Base-by-base conservation (phyloP, 2,888 invertebrate species). In the Myopa testacea region DNA sequence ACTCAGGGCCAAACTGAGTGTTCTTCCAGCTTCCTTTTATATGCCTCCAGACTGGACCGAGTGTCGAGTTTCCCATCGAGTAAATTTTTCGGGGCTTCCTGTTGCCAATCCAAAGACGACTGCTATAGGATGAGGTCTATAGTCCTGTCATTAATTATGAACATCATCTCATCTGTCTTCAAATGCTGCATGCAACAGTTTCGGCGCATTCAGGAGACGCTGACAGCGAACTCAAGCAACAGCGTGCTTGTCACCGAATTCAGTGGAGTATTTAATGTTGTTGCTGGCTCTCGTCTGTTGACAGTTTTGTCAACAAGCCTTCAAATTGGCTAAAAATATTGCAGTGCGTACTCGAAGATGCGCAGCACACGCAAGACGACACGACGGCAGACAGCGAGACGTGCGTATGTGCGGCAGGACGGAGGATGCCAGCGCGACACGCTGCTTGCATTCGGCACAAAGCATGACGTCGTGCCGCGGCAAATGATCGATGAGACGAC, bases 241-340 rank as follows among this genome's bases (percentile, higher is more conserved):
- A 55, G 4, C 6, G 10, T 4, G 8, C 14, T 8, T 65, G 58
- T 38, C 37, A 34, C 38, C 37, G 14, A 7, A 37, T 63, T 7
- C 63, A n/a, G 52, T 60, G 60, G 68, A 40, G 34, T 70, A 74
- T 77, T 76, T 60, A 78, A 76, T 77, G 65, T 81, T 79, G 38
- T 65, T 12, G 37, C 37, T 65, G 65, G 12, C 12, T 70, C 78
- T 85, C 84, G 84, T 83, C 87, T 87, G 88, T 87, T 88, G 88
- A 88, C 88, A 88, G 88, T 87, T 88, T 88, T 88, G 88, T 88
- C 88, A 88, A 88, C 88, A 88, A 88, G 88, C 88, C 88, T 87
- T 88, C 86, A 87, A 88, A 88, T 88, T 88, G 87, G 88, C 88
- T 88, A 87, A 88, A 87, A 75, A 67, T 75, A 75, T 68, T 58